These are phyloP conservation scores for Tragelaphus imberbis DNA, from an alignment of 2,113 vertebrate species.

Conservation along the genomic window DNA sequence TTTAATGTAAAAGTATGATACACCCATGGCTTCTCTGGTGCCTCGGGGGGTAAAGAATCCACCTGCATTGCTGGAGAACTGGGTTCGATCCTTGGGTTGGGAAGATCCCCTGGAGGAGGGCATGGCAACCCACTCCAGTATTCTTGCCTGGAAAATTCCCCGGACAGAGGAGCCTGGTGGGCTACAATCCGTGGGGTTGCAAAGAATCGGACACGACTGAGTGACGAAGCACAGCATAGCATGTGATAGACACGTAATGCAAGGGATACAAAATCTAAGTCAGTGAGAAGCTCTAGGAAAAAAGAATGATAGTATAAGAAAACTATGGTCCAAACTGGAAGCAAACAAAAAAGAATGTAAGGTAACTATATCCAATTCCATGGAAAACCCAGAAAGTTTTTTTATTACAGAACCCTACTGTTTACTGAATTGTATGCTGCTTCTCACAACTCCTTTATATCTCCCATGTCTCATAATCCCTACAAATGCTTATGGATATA, in stretches of 20 bases:
- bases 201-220: background rate
- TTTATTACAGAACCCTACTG: background rate
- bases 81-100: background rate
- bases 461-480: background rate
- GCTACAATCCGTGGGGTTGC: background rate
- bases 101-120: background rate
- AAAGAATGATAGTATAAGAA: background rate
- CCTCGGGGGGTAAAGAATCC: background rate
- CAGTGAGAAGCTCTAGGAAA: background rate
- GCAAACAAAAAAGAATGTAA: background rate
- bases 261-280: background rate
- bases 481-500: background rate
- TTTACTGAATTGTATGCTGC: background rate
- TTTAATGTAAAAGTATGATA: background rate
- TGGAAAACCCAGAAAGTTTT: background rate
- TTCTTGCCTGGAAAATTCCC: background rate
- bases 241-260: background rate
- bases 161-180: accelerated
- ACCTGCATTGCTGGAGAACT: background rate
- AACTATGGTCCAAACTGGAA: background rate
- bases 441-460: background rate
- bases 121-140: background rate
- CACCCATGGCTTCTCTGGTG: background rate
- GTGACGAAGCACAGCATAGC: background rate
- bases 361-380: background rate